A percentile compares a stretch with the other conserved stretches of the same genome.
Conservation (phyloP, 2,113 vertebrate genomes). For the Megaceryle torquata region DNA sequence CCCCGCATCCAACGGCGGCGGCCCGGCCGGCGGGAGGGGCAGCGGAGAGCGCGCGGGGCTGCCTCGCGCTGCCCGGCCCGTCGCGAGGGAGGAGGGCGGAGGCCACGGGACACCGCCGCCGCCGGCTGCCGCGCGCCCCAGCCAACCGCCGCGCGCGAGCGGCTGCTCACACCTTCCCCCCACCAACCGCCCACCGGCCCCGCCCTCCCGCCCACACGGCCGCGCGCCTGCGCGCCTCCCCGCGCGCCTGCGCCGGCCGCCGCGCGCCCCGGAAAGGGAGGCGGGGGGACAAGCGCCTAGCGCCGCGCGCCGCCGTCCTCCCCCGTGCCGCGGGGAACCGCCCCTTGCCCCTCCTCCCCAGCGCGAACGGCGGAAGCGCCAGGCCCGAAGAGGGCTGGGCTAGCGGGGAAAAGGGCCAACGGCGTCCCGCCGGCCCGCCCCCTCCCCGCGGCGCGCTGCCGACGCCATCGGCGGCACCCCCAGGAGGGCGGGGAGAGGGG, state of each 20-base stretch:
- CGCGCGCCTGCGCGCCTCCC: background rate
- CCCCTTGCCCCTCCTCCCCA: too few relatives aligned
- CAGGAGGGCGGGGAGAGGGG: background rate
- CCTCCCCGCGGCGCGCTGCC: background rate
- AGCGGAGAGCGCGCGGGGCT: background rate
- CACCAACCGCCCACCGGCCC: background rate
- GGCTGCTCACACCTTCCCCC: background rate
- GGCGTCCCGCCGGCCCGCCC: background rate
- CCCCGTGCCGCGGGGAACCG: background rate
- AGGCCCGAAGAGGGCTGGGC: background rate
- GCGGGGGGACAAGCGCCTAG: background rate
- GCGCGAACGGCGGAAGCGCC: background rate
- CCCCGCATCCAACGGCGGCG: background rate
- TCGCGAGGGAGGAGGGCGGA: background rate
- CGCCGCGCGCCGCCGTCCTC: too few relatives aligned
- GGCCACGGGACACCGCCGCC: too few relatives aligned
- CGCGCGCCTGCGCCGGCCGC: background rate
- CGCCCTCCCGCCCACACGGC: background rate
- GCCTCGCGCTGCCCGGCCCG: background rate
- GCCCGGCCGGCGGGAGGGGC: background rate
- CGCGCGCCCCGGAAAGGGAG: background rate
- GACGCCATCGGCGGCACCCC: background rate
- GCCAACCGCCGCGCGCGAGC: background rate
- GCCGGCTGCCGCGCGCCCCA: background rate
- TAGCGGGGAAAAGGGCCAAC: background rate